phyloP scores from a whole-genome alignment of 2,888 invertebrate genomes.

The Euclidia mi region DNA sequence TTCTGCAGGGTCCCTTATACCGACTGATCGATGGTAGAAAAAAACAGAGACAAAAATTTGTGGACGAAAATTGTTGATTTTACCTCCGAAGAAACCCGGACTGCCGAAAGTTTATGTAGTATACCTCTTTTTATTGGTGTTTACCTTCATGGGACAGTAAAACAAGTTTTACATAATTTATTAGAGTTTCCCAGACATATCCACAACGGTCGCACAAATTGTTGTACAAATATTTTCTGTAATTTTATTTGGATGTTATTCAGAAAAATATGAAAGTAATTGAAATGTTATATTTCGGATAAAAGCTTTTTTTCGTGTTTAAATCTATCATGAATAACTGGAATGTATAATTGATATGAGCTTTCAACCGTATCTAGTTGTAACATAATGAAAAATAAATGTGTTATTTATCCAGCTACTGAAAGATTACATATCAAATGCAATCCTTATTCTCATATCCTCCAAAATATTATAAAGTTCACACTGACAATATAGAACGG shows the following conservation, averaged over 20 bases:
- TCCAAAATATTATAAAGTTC: too few species aligned
- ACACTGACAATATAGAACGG: too few species aligned
- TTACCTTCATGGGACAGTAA: conserved; percentile 45
- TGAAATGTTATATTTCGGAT: conserved; percentile 1
- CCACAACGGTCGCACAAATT: conserved; percentile 20
- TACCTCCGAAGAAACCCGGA: not conserved
- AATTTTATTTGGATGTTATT: conserved; percentile 9
- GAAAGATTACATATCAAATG: too few species aligned
- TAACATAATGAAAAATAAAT: too few species aligned
- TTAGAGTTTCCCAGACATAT: conserved; percentile 32
- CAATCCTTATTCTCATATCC: too few species aligned
- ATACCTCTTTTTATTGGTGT: conserved; percentile 43
- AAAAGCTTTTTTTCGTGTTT: too few species aligned
- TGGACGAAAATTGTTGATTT: conserved; percentile 21
- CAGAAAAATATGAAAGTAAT: conserved; percentile 1
- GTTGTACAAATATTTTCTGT: conserved; percentile 9
- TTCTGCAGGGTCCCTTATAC: conserved; percentile 17
- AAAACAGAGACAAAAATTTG: conserved; percentile 36
- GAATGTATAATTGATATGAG: too few species aligned
- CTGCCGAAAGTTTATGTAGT: conserved; percentile 6
- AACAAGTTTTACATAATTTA: conserved; percentile 51
- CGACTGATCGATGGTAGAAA: conserved; percentile 41
- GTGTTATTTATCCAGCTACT: too few species aligned
- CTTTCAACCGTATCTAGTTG: too few species aligned
- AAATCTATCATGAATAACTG: too few species aligned